Evolutionary conservation across 2,113 vertebrate genomes (phyloP).

Genomic region (Burhinus oedicnemus): DNA sequence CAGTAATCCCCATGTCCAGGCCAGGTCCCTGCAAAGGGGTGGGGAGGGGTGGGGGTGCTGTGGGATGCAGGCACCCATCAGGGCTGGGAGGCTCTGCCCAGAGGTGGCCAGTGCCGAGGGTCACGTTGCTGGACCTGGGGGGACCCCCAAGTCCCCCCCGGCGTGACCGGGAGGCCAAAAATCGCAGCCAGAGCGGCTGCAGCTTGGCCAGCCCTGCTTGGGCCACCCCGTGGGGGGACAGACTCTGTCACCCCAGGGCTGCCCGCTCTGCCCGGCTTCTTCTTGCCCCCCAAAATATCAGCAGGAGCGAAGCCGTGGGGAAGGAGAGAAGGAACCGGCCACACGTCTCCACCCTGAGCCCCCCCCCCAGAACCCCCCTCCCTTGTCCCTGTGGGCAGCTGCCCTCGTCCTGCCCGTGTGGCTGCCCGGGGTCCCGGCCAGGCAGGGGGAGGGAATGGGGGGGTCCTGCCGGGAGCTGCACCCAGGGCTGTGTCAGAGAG

Average conservation of each 20-base stretch:
- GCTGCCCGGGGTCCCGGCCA: background rate
- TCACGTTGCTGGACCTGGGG: rapidly evolving
- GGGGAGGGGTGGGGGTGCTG: background rate
- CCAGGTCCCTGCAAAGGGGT: background rate
- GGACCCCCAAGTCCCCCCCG: rapidly evolving
- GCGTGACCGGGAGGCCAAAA: background rate
- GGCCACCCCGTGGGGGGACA: rapidly evolving
- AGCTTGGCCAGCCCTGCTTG: rapidly evolving
- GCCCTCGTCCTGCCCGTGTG: background rate
- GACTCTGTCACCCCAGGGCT: background rate
- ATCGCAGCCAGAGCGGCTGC: background rate
- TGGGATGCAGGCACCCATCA: rapidly evolving
- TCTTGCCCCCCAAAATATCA: background rate
- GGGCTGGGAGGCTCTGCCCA: background rate
- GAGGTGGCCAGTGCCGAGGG: no score
- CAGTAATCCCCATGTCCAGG: rapidly evolving
- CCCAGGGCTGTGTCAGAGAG: background rate
- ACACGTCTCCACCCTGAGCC: background rate
- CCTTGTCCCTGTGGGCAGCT: background rate
- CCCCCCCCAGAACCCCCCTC: rapidly evolving
- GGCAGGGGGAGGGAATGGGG: background rate
- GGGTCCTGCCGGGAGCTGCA: background rate
- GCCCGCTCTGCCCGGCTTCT: background rate
- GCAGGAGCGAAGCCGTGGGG: background rate
- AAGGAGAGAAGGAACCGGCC: background rate